Evolutionary conservation across 2,888 invertebrate species (phyloP), one percentile per base, ranked within the genome.

Genomic region (Drosophila antonietae): DNA sequence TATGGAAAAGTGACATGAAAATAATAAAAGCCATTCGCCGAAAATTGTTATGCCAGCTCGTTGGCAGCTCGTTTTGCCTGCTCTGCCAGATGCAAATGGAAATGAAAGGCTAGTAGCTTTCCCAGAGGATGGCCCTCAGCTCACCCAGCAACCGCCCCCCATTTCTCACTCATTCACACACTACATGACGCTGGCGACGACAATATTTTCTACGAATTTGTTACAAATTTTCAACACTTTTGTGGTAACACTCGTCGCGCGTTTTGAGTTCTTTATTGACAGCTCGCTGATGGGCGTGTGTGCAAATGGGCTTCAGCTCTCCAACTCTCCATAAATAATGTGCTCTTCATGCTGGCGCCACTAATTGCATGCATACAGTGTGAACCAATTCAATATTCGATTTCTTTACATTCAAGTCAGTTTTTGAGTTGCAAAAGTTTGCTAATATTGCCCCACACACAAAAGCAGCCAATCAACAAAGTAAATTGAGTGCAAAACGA

Each of bases 1-100:
- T 84, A 81, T 81, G 81, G 68, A 81, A 68, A 81, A 79, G 71
- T 84, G 81, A 74, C 84, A 76, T 79, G 71, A 62, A 84, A 76
- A 80, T 88, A 87, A 81, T 77, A 86, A 75, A 80, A 74, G 55
- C 61, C 69, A 73, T 68, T 65, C 44, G 56, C 31, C 31, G 69
- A 79, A 88, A 83, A 84, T 77, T 83, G 81, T 69, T 66, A 51
- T 77, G 73, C 62, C 69, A 66, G 39, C 41, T 68, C 53, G 61
- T 49, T 57, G 46, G 46, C 62, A 55, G 49, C 53, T 37, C 44
- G 52, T 23, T 23, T 51, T 52, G 51, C 8, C 28, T 28, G 44
- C 52, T 62, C 33, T 23, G 60, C 23, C 63, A 61, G 63, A 47
- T 67, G 76, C 61, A 53, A 43, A 67, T 56, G 43, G 43, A 58